Base-by-base conservation (phyloP, 2,113 vertebrate genomes). In the Toxotes chatareus region DNA sequence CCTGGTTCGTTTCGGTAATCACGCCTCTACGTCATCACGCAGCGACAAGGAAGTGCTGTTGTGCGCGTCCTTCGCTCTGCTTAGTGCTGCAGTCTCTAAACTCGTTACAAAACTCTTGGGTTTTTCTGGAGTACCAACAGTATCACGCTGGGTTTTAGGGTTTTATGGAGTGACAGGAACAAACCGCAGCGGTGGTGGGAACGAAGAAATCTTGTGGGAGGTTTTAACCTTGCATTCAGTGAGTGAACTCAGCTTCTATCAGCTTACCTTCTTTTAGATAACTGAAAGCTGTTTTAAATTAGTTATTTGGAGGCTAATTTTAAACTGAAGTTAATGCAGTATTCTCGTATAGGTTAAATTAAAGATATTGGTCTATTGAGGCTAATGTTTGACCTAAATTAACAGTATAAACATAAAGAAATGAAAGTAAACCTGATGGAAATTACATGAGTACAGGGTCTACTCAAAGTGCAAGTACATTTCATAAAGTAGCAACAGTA, bases 61-160 rank as follows among this genome's bases (percentile, higher is more conserved):
- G 0, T 7, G 16, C 19, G 16, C 64, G 91, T 81, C 91, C 91
- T 93, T 93, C 87, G 86, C 7, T 19, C 19, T 0, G 0, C 21
- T 40, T 1, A 0, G 7, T 0, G 13, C 60, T 2, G 1, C 23
- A 1, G 9, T 1, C 2, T 1, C 7, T 1, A 8, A 51, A 73
- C 27, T 38, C 53, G 62, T 59, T 75, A 42, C 13, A 13, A 27
- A 88, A 85, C 7, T 31, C 7, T 5, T 10, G 27, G 27, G 10
- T 16, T 21, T 47, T 55, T 55, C 12, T 17, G 1, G 7, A n/a
- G 4, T 2, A 7, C 0, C 2, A 4, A 31, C 31, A 3, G 4
- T 2, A 0, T 56, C 12, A 13, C 0, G 57, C 4, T 47, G 12
- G 0, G 31, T n/a, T 49, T 11, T 27, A 0, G 0, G 8, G 3